Conservation (phyloP, 2,888 invertebrate genomes). For the Drosophila nr. perissopoda region DNA sequence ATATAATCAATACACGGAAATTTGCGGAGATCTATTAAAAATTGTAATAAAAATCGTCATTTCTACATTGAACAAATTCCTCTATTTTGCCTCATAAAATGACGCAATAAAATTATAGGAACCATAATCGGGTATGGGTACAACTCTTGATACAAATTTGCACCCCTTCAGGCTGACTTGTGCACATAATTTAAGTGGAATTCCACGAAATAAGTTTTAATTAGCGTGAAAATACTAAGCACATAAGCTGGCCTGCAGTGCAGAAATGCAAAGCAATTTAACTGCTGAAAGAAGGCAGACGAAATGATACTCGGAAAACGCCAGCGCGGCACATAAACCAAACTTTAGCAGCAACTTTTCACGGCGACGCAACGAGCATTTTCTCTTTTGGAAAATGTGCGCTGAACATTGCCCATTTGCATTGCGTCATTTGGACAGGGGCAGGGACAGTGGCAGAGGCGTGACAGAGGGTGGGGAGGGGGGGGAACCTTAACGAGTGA, state of each 20-base stretch:
- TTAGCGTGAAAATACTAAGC: conserved; percentile 48
- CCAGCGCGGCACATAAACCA: conserved; percentile 45
- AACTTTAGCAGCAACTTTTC: conserved; percentile 49
- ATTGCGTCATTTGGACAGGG: conserved; percentile 67
- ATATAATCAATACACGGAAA: neutral
- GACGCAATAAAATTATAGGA: neutral
- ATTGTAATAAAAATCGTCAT: neutral
- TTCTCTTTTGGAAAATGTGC: conserved; percentile 44
- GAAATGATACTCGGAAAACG: conserved; percentile 13
- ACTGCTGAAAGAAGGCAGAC: neutral
- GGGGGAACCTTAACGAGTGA: conserved; percentile 32
- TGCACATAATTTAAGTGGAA: conserved; percentile 44
- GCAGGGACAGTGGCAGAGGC: too few species aligned
- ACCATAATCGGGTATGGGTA: neutral
- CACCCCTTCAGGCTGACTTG: conserved; percentile 11
- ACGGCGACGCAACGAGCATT: conserved; percentile 42
- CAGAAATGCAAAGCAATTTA: conserved; percentile 26
- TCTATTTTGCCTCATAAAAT: neutral
- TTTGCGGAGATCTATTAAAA: neutral
- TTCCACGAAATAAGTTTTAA: conserved; percentile 61
- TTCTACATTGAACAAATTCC: neutral
- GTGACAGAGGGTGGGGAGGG: conserved; percentile 1
- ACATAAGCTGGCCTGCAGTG: conserved; percentile 43
- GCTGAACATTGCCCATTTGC: conserved; percentile 60
- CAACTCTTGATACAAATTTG: neutral